phyloP scores from a whole-genome alignment of 2,797 vertebrate species.

The Melanotaenia boesemani region DNA sequence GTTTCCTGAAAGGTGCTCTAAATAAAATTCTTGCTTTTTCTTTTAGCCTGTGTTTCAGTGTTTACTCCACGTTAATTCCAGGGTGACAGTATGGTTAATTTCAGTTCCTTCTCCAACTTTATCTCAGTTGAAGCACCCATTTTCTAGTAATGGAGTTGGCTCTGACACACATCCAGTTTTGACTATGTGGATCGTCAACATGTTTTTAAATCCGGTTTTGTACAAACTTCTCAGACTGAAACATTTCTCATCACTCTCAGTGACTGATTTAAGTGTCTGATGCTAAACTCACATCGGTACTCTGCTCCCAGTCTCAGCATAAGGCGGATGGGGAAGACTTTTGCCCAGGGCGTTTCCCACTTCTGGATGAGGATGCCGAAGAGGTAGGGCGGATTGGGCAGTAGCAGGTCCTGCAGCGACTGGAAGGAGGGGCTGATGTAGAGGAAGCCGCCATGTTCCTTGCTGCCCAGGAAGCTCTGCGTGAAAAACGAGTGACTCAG shows the following conservation, averaged over 20 bases:
- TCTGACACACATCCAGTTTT: not conserved
- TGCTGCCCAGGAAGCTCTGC: conserved; percentile 96
- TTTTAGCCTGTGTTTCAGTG: too few species aligned
- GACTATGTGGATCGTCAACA: not conserved
- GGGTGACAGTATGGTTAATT: too few species aligned
- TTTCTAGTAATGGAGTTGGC: too few species aligned
- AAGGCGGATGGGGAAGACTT: conserved; percentile 97
- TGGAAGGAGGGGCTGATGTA: conserved; percentile 95
- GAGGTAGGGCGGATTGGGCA: conserved; percentile 95
- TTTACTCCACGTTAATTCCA: too few species aligned
- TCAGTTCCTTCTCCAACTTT: too few species aligned
- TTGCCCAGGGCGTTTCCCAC: conserved; percentile 99
- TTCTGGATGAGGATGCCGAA: conserved; percentile 98
- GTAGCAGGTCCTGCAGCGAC: conserved; percentile 94
- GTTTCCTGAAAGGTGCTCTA: too few species aligned
- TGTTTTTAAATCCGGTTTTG: too few species aligned
- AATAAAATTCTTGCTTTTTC: too few species aligned
- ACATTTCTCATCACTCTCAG: too few species aligned
- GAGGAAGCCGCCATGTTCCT: conserved; percentile 97
- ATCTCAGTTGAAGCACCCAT: too few species aligned
- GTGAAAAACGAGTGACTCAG: conserved; percentile 98
- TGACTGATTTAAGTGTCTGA: too few species aligned
- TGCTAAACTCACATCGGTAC: conserved; percentile 91
- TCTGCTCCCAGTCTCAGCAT: conserved; percentile 98
- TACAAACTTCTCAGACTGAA: too few species aligned